These are phyloP conservation scores for Coreoperca whiteheadi DNA, from an alignment of 2,113 vertebrate genomes.

Conservation along the genomic window DNA sequence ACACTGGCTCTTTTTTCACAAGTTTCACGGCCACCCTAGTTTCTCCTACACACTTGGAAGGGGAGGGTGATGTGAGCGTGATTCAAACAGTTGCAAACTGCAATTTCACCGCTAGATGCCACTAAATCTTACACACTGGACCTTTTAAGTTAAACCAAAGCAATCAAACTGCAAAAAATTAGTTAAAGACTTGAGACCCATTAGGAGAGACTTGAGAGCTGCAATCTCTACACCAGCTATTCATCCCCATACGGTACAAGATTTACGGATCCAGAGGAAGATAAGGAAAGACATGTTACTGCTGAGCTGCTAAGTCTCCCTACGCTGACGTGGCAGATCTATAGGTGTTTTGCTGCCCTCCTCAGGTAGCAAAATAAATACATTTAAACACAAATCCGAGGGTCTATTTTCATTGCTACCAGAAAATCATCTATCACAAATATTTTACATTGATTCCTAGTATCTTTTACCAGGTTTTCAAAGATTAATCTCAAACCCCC, in stretches of 20 bases:
- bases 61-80: too few relatives aligned
- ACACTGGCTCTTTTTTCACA: too few relatives aligned
- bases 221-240: background rate
- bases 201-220: background rate
- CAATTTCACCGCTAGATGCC: too few relatives aligned
- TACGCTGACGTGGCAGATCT: background rate
- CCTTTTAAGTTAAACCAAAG: background rate
- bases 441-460: background rate
- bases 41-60: too few relatives aligned
- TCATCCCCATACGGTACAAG: conserved; percentile 6
- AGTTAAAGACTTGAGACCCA: background rate
- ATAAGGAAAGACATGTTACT: conserved; percentile 11
- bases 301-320: background rate
- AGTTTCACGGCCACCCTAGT: too few relatives aligned
- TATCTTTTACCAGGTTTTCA: background rate
- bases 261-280: conserved; percentile 25
- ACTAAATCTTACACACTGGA: too few relatives aligned
- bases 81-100: too few relatives aligned
- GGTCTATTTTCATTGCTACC: background rate
- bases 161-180: background rate
- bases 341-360: conserved; percentile 54
- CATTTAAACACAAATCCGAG: background rate
- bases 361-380: conserved; percentile 26
- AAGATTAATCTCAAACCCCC: background rate
- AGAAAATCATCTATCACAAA: background rate